These are phyloP conservation scores for Dermatemys mawii DNA, from an alignment of 2,113 vertebrate genomes.

Conservation along the genomic window DNA sequence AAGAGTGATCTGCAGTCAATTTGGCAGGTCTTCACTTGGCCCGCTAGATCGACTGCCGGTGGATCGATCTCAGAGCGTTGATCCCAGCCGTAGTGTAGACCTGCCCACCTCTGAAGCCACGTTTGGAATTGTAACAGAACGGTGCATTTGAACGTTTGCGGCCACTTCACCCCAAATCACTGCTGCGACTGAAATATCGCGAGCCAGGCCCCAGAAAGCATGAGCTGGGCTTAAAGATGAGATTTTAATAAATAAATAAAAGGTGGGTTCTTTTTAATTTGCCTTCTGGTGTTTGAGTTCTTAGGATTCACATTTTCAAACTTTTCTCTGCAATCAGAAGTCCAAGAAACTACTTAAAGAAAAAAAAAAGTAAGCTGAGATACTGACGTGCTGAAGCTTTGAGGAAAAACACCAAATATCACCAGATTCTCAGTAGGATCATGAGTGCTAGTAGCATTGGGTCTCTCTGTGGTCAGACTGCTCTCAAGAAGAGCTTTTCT, in stretches of 20 bases:
- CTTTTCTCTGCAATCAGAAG: neutral
- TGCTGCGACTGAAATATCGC: neutral
- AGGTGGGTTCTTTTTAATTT: neutral
- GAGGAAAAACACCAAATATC: neutral
- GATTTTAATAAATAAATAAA: neutral
- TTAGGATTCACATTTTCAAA: neutral
- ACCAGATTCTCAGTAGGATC: neutral
- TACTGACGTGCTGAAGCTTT: neutral
- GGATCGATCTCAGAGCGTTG: too few relatives aligned
- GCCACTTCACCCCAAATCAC: neutral
- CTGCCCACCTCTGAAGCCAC: neutral
- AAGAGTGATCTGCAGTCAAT: too few relatives aligned
- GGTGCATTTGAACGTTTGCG: neutral
- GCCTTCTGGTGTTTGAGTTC: neutral
- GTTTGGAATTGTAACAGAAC: neutral
- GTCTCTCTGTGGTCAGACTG: slow-evolving; percentile 22
- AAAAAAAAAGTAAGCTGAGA: slow-evolving; percentile 8
- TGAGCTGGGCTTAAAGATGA: neutral
- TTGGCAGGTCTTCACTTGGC: too few relatives aligned
- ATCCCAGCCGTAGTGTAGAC: too few relatives aligned
- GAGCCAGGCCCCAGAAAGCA: neutral
- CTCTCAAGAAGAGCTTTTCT: neutral
- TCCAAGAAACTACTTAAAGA: neutral
- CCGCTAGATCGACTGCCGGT: too few relatives aligned
- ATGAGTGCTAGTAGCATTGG: slow-evolving; percentile 23